These are phyloP conservation scores for Drosophila mercatorum DNA, from an alignment of 2,888 invertebrate species.

Conservation along the genomic window DNA sequence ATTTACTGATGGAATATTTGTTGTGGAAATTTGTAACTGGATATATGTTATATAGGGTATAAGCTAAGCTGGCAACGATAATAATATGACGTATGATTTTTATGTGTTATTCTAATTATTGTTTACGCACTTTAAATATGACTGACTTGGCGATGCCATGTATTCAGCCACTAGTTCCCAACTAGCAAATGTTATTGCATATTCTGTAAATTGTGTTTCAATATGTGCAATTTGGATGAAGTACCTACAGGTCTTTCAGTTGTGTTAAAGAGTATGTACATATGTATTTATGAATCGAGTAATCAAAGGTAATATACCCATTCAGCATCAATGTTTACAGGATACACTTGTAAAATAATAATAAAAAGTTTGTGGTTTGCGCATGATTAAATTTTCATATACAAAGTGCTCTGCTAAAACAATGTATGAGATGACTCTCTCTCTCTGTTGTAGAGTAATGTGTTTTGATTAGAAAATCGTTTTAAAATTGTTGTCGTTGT, in stretches of 20 bases:
- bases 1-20: no score
- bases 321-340: background rate
- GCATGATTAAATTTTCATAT: constrained; percentile 56
- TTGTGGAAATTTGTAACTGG: background rate
- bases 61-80: background rate
- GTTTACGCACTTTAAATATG: background rate
- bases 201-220: background rate
- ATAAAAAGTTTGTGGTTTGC: constrained; percentile 39
- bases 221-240: background rate
- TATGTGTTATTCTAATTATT: background rate
- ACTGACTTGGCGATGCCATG: background rate
- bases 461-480: constrained; percentile 75
- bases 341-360: background rate
- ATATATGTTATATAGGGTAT: background rate
- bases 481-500: constrained; percentile 65
- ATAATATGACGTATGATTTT: background rate
- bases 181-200: background rate
- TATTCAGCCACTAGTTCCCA: background rate
- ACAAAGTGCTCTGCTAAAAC: constrained; percentile 6
- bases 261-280: background rate
- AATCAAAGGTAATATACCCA: background rate
- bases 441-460: constrained; percentile 46
- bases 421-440: constrained; percentile 26
- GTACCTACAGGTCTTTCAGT: background rate
- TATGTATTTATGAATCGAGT: background rate